Evolutionary conservation across 2,113 vertebrate genomes (phyloP), one percentile per base, ranked within the genome.

Genomic region (Alouatta palliata): DNA sequence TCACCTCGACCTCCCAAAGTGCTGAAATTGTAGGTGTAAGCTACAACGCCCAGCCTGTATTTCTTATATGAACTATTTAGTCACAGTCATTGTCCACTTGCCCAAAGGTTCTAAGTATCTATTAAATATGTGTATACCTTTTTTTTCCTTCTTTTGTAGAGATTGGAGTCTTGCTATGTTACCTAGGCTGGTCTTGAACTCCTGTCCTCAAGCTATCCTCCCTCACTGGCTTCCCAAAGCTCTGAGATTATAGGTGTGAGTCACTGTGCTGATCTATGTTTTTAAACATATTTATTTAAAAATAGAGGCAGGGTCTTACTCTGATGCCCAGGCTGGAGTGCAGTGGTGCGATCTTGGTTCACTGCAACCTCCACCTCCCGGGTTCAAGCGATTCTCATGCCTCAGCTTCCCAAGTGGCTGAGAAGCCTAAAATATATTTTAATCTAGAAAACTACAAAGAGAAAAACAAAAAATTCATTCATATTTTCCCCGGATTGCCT

Each of bases 391-490:
- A 64, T 32, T 64, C 61, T 64, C 61, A 2, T 64, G 27, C 61
- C 61, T 32, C 5, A 64, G 61, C 27, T 32, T 64, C 27, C 61
- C 27, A 32, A 64, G 61, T 64, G 30, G 12, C 61, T 64, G 12
- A 5, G 61, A 52, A 13, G 58, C 58, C 11, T 30, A 64, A 64
- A 64, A 64, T 64, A 79, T 66, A 11, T 35, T 70, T 91, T 85
- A 88, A 45, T 75, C 10, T 27, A 92, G 54, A 95, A 47, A 94
- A 64, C 20, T 84, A 11, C 47, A 90, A 96, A 94, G 70, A 83
- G 21, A 61, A 81, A 80, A 96, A 52, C 6, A 49, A 88, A 35
- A 96, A 61, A 84, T 40, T 93, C n/a, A n/a, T 9, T 25, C 17
- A 47, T 58, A 66, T 86, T 77, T 79, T 86, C 61, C 52, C 79